A percentile compares a stretch with the other conserved stretches of the same genome.
These are phyloP conservation scores for Hypotaenidia philippensis DNA, from an alignment of 2,797 vertebrate genomes.

Conservation along the genomic window DNA sequence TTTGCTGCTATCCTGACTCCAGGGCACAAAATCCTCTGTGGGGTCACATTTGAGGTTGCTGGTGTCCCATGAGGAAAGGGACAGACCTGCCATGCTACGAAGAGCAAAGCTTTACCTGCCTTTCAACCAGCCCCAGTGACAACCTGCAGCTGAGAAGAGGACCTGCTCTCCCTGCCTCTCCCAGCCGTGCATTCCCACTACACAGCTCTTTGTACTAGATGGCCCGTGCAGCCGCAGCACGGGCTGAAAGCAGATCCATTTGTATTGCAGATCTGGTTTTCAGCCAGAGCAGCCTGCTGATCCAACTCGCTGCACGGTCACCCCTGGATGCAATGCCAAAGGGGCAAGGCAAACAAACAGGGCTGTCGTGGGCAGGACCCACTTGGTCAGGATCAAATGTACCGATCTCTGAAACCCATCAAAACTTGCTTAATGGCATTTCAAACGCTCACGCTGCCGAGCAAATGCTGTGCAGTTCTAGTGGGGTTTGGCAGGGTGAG, in stretches of 20 bases:
- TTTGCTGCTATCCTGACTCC: background rate
- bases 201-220: background rate
- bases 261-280: background rate
- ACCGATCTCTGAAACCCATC: background rate
- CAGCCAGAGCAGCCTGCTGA: background rate
- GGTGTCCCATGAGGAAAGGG: background rate
- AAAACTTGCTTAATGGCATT: background rate
- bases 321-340: background rate
- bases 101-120: background rate
- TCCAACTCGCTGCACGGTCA: background rate
- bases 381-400: background rate
- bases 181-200: background rate
- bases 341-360: fast-evolving
- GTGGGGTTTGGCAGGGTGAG: background rate
- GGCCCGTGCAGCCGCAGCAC: background rate
- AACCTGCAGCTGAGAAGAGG: background rate
- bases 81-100: background rate
- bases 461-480: background rate
- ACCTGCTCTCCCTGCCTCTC: background rate
- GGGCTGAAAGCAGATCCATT: background rate
- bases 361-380: background rate
- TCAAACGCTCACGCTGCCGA: background rate
- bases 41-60: background rate
- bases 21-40: background rate
- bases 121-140: background rate